Conservation (phyloP, 2,888 invertebrate genomes). For the Proisotoma minuta region DNA sequence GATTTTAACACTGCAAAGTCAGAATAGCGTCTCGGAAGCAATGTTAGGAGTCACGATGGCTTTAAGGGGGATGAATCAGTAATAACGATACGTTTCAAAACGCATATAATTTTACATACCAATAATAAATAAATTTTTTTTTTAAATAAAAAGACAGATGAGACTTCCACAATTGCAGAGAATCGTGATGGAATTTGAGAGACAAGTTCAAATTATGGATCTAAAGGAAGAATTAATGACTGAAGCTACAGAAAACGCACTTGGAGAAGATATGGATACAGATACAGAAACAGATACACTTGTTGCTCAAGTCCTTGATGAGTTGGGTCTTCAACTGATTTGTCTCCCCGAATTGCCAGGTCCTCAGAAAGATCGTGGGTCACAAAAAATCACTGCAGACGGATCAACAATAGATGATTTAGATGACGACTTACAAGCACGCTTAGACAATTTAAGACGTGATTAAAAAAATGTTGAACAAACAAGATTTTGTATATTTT, state of each 20-base stretch:
- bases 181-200: conserved; percentile 60
- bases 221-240: conserved; percentile 64
- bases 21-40: conserved; percentile 60
- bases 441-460: conserved; percentile 56
- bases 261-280: conserved; percentile 59
- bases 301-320: conserved; percentile 59
- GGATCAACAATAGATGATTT: conserved; percentile 49
- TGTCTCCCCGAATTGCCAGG: conserved; percentile 55
- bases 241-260: conserved; percentile 61
- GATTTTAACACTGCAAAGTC: conserved; percentile 59
- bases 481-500: not conserved
- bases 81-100: conserved; percentile 37
- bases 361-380: conserved; percentile 47
- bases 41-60: conserved; percentile 61
- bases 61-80: conserved; percentile 60
- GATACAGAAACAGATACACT: conserved; percentile 59
- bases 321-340: conserved; percentile 58
- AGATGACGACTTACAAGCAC: conserved; percentile 59
- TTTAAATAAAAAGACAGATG: conserved; percentile 50
- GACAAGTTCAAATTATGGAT: conserved; percentile 61
- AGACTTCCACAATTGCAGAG: conserved; percentile 61
- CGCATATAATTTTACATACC: not conserved
- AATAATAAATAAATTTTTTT: too few relatives aligned
- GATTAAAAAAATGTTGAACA: conserved; percentile 47
- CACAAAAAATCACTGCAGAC: not conserved